Evolutionary conservation across 2,888 invertebrate species (phyloP).

Genomic region (Amaurobius ferox): DNA sequence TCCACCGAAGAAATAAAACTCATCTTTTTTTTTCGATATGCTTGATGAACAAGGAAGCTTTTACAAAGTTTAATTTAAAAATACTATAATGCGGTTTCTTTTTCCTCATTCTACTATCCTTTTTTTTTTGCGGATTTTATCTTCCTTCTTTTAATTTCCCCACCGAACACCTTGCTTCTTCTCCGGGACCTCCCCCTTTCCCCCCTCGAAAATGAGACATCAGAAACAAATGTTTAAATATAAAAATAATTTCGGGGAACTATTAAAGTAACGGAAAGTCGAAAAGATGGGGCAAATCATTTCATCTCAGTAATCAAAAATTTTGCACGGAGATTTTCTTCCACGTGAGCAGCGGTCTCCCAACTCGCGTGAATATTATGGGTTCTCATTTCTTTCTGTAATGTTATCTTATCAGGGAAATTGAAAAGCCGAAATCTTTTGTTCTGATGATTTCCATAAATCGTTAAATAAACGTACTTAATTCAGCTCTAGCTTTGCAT

Average conservation of each 20-base stretch:
- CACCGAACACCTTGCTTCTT: conserved; percentile 47
- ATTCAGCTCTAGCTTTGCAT: conserved; percentile 52
- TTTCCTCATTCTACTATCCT: background rate
- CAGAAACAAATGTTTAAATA: conserved; percentile 70
- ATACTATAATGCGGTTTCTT: conserved; percentile 64
- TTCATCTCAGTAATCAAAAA: conserved; percentile 38
- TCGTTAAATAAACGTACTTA: conserved; percentile 66
- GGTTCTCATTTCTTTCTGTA: conserved; percentile 60
- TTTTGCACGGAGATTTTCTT: conserved; percentile 35
- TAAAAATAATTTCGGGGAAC: conserved; percentile 69
- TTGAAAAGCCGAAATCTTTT: conserved; percentile 49
- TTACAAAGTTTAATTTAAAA: conserved; percentile 68
- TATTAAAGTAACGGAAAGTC: conserved; percentile 55
- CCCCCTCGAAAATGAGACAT: conserved; percentile 63
- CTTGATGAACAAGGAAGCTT: conserved; percentile 66
- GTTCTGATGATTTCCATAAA: conserved; percentile 58
- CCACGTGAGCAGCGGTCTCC: conserved; percentile 28
- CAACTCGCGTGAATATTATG: conserved; percentile 53
- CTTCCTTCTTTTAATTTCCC: conserved; percentile 20
- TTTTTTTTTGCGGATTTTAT: conserved; percentile 14
- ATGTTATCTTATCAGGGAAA: conserved; percentile 57
- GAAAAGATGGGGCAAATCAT: background rate
- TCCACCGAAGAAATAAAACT: conserved; percentile 40
- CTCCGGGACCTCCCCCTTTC: background rate
- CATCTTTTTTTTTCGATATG: conserved; percentile 50